A percentile compares a stretch with the other conserved stretches of the same genome.
Conservation (phyloP, 2,113 vertebrate genomes). For the Epinephelus moara region DNA sequence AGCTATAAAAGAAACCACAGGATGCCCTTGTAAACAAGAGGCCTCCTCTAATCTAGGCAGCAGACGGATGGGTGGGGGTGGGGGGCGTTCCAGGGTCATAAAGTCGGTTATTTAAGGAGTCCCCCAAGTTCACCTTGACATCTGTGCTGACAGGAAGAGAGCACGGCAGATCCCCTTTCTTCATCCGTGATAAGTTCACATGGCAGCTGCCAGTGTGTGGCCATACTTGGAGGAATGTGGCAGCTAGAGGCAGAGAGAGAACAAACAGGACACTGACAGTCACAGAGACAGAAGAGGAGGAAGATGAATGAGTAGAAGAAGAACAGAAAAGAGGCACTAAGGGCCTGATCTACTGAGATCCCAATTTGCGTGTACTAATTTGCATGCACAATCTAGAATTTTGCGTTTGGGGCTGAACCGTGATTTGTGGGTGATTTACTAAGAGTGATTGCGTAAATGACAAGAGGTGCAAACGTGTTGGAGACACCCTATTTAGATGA, state of each 20-base stretch:
- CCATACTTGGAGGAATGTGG: conserved; percentile 68
- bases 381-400: too few species aligned
- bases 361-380: too few species aligned
- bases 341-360: too few species aligned
- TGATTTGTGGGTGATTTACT: too few species aligned
- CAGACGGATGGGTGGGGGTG: conserved; percentile 36
- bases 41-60: conserved; percentile 74
- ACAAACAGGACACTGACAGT: conserved; percentile 11
- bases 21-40: conserved; percentile 74
- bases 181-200: conserved; percentile 79
- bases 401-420: too few species aligned
- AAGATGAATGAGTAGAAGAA: neutral
- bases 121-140: conserved; percentile 86
- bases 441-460: too few species aligned
- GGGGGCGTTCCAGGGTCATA: conserved; percentile 54
- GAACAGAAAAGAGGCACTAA: neutral
- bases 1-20: conserved; percentile 46
- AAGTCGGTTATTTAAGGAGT: conserved; percentile 81
- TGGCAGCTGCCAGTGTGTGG: conserved; percentile 79
- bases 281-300: conserved; percentile 6
- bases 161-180: conserved; percentile 81
- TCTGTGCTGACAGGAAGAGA: conserved; percentile 85
- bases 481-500: too few species aligned
- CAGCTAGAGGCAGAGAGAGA: conserved; percentile 5
- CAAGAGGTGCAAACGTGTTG: too few species aligned